A percentile compares a stretch with the other conserved stretches of the same genome.
These are phyloP conservation scores for Forbesichthys papilliferus DNA, from an alignment of 2,113 vertebrate species.

Conservation along the genomic window DNA sequence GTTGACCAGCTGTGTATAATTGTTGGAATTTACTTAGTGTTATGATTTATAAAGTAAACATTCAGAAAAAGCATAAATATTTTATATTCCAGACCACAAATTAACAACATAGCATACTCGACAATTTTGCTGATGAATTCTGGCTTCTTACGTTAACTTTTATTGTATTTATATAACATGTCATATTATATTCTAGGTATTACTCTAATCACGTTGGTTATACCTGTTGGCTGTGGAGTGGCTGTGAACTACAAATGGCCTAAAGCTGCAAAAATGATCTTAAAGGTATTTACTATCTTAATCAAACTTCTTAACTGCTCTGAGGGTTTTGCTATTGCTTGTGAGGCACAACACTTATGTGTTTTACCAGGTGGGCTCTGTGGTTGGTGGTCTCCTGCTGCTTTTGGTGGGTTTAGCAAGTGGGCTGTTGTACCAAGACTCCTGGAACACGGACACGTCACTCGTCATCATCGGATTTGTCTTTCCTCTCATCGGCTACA, in stretches of 20 bases:
- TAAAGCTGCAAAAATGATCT: slow-evolving; percentile 63
- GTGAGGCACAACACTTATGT: not conserved
- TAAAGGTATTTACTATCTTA: slow-evolving; percentile 54
- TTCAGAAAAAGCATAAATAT: no score
- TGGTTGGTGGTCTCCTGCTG: slow-evolving; percentile 54
- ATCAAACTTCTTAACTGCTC: not conserved
- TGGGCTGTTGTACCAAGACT: slow-evolving; percentile 51
- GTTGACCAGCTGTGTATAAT: no score
- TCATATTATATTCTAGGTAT: slow-evolving; percentile 54
- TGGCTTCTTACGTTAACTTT: not conserved
- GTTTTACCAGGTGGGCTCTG: slow-evolving; percentile 55
- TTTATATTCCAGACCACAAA: no score
- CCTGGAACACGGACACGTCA: slow-evolving; percentile 55
- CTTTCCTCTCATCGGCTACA: slow-evolving; percentile 65
- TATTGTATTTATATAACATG: not conserved
- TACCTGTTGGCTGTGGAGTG: slow-evolving; percentile 66
- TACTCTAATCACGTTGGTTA: slow-evolving; percentile 54
- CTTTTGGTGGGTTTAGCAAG: slow-evolving; percentile 50
- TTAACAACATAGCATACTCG: no score
- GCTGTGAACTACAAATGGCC: slow-evolving; percentile 70
- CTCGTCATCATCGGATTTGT: slow-evolving; percentile 64
- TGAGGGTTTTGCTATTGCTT: not conserved
- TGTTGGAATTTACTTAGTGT: no score
- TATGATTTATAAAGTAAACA: no score
- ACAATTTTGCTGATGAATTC: no score